Conservation (phyloP, 2,888 invertebrate species). For the Drosophila meridionalis region DNA sequence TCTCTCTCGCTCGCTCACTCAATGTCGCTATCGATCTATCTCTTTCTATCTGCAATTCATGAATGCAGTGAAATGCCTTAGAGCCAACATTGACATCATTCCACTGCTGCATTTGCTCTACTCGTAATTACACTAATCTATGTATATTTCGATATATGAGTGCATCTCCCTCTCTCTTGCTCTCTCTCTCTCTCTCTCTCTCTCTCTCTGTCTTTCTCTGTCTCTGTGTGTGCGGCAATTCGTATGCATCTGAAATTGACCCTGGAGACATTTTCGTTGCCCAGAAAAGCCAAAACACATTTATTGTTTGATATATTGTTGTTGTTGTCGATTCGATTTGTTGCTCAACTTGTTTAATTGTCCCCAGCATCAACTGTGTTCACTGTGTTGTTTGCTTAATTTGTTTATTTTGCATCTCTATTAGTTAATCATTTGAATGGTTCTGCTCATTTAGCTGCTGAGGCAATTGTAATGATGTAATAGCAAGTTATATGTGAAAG, state of each 20-base stretch:
- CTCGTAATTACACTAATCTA: slow-evolving; percentile 77
- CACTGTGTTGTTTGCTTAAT: slow-evolving; percentile 30
- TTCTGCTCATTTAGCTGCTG: neutral
- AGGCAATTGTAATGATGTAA: neutral
- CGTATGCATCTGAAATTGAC: slow-evolving; percentile 73
- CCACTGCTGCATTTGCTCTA: slow-evolving; percentile 37
- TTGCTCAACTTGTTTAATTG: slow-evolving; percentile 47
- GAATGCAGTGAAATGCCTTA: slow-evolving; percentile 67
- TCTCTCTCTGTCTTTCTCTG: neutral
- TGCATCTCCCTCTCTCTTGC: neutral
- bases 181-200: neutral
- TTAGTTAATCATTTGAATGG: slow-evolving; percentile 9
- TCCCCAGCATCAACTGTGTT: slow-evolving; percentile 33
- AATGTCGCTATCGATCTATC: neutral
- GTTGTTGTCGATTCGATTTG: slow-evolving; percentile 28
- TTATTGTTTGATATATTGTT: slow-evolving; percentile 54
- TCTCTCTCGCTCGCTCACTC: neutral
- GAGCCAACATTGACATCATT: slow-evolving; percentile 67
- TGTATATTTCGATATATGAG: slow-evolving; percentile 31
- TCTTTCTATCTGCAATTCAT: slow-evolving; percentile 14
- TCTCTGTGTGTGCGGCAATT: slow-evolving; percentile 24
- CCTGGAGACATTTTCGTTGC: slow-evolving; percentile 70
- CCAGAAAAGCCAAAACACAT: slow-evolving; percentile 61
- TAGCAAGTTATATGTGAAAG: neutral
- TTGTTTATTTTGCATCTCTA: slow-evolving; percentile 13